A percentile compares a stretch with the other conserved stretches of the same genome.
Evolutionary conservation across 2,888 invertebrate species (phyloP).

Genomic region (Mesoligia furuncula): DNA sequence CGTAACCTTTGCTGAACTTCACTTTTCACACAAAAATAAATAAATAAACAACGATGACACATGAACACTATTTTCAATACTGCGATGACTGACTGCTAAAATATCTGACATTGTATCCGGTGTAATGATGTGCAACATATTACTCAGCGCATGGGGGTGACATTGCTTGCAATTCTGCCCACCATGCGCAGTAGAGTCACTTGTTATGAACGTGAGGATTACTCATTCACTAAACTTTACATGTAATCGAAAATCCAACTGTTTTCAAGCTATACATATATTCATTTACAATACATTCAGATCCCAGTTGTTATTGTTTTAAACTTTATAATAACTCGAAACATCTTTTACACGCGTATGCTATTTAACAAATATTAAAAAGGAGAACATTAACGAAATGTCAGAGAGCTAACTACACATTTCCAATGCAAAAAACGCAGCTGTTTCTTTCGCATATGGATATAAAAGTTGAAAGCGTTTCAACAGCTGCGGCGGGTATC

Average conservation of each 20-base stretch:
- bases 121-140: conserved; percentile 52
- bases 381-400: conserved; percentile 52
- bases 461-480: conserved; percentile 51
- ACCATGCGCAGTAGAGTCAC: conserved; percentile 26
- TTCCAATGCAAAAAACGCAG: conserved; percentile 57
- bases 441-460: conserved; percentile 49
- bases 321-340: conserved; percentile 30
- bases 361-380: conserved; percentile 47
- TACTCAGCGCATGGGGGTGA: conserved; percentile 58
- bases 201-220: conserved; percentile 32
- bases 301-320: conserved; percentile 24
- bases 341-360: conserved; percentile 24
- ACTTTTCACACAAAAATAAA: conserved; percentile 7
- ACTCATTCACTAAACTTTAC: conserved; percentile 24
- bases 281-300: conserved; percentile 17
- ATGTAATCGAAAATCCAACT: conserved; percentile 9
- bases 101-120: conserved; percentile 55
- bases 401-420: conserved; percentile 45
- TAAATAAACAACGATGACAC: conserved; percentile 14
- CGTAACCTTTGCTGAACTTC: conserved; percentile 6
- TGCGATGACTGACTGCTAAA: conserved; percentile 40
- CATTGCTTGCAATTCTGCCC: conserved; percentile 46
- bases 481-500: conserved; percentile 48
- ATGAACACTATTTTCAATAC: conserved; percentile 12
- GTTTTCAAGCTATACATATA: conserved; percentile 7